A percentile compares a stretch with the other conserved stretches of the same genome.
Evolutionary conservation across 37 sponge, comb jelly and placozoan species (phyloP).

Genomic region (Hexactinellida sp.): DNA sequence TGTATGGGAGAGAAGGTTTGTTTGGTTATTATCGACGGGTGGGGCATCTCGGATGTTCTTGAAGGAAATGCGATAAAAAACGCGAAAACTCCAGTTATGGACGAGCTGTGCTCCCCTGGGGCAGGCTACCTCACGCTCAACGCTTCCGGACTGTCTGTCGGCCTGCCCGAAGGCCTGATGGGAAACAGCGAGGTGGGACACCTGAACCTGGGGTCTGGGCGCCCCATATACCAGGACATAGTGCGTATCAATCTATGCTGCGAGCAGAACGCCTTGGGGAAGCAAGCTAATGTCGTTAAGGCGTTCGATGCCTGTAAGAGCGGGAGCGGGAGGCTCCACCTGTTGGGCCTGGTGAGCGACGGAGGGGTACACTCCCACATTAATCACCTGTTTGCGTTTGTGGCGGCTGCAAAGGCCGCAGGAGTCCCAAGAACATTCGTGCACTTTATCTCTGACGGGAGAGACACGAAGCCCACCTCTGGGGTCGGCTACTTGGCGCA

Average conservation of each 20-base stretch:
- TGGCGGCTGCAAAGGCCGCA: constrained; percentile 58
- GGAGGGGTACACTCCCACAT: constrained; percentile 97
- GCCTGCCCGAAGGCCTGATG: constrained; percentile 87
- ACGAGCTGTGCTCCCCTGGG: constrained; percentile 36
- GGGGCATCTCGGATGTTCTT: constrained; percentile 67
- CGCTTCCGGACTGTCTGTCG: constrained; percentile 78
- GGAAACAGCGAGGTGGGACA: constrained; percentile 99
- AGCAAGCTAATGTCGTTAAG: constrained; percentile 35
- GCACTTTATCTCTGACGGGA: constrained; percentile 93
- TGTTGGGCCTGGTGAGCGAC: constrained; percentile 82
- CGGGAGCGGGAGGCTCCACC: constrained; percentile 60
- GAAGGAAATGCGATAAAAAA: constrained; percentile 88
- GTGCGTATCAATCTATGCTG: constrained; percentile 69
- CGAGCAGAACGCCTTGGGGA: constrained; percentile 31
- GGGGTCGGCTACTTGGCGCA: constrained; percentile 55
- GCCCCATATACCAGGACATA: constrained; percentile 82
- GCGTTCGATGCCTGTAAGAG: constrained; percentile 51
- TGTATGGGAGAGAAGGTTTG: constrained; percentile 54
- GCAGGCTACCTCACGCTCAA: constrained; percentile 47
- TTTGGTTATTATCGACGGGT: constrained; percentile 88
- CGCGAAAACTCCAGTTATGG: constrained; percentile 93
- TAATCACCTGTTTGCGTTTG: constrained; percentile 58
- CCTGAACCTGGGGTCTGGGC: constrained; percentile 81
- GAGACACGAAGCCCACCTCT: constrained; percentile 85
- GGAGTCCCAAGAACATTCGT: constrained; percentile 54